Base-by-base conservation (phyloP, 2,113 vertebrate species). In the Neodontobutis hainanensis region DNA sequence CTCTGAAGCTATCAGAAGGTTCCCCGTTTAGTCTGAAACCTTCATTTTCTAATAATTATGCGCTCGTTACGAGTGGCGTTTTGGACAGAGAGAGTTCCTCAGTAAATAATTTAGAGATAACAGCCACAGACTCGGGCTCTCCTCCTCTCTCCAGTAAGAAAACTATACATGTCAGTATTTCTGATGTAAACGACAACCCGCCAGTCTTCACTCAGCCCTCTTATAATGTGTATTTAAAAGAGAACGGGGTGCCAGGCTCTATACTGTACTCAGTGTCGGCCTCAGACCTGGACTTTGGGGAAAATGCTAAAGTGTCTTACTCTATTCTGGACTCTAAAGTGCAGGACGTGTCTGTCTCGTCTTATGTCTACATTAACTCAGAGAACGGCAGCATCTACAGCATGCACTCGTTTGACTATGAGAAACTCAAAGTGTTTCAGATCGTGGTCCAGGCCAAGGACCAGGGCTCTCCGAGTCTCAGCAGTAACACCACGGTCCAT, bases 41-140 rank as follows among this genome's bases (percentile, higher is more conserved):
- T 0, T 93, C 95, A 0, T 92, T 94, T 70, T 93, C 95, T 63
- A 96, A 97, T 73, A 95, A 96, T 80, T 99, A 96, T 51, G 94
- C 94, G 0, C 76, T 99, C 52, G 87, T 97, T 14, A 95, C 94
- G 0, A 80, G 51, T 49, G 90, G 85, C 5, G 57, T 63, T 49
- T 82, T 97, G 81, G 94, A 97, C 70, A 72, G 94, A 14, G 95
- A 97, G 70, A 68, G 66, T 0, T 76, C 35, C 8, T 81, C 92
- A 1, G 80, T 90, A 3, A 96, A 95, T 0, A 2, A 56, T 19
- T 87, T 96, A 11, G 77, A 93, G 46, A 90, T 97, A 9, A 90
- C 80, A 0, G 95, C 94, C 43, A 88, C 73, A 16, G 96, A 97
- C 40, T 85, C 88, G 0, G 96, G 95, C 0, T 92, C 87, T 14